Base-by-base conservation (phyloP, 2,113 vertebrate genomes). In the Noturus placidus region DNA sequence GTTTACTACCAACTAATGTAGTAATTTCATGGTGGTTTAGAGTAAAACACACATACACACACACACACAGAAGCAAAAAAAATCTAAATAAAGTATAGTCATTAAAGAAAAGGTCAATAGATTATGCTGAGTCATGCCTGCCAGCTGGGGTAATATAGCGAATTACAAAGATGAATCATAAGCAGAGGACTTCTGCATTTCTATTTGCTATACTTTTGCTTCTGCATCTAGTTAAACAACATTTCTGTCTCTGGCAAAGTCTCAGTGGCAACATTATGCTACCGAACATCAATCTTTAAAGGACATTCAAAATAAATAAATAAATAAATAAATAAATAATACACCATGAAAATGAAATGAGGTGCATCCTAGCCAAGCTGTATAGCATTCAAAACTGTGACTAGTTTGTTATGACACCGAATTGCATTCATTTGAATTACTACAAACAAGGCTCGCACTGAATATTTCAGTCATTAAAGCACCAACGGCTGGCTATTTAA, bases 401-500 rank as follows among this genome's bases (percentile, higher is more conserved):
- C 82, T 88, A 42, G 82, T 88, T 65, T 84, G 82, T 84, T 84
- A 74, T 84, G 59, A 88, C n/a, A 54, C 30, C 38, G 82, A 69
- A 88, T 69, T 79, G 74, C 87, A 84, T 88, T 88, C 82, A 88
- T 88, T 88, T 88, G 74, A 84, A 88, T 88, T 84, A 79, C 82
- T 72, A 84, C 87, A 88, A 88, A 88, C 87, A 88, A 88, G 87
- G 50, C 87, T 79, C 22, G 72, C 33, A 14, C 38, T 83, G 84
- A 90, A 89, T 67, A 87, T 86, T 86, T 85, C 74, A 13, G 63
- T 61, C 86, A 77, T 85, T 86, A 87, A 86, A 91, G 65, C 89
- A 86, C 87, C 83, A 30, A 70, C 27, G 84, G 89, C 88, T 84
- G 89, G 82, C 87, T 82, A 63, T 89, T 90, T 88, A 86, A 88